Conservation (phyloP, 2,888 invertebrate species). For the Leucozona laternaria region DNA sequence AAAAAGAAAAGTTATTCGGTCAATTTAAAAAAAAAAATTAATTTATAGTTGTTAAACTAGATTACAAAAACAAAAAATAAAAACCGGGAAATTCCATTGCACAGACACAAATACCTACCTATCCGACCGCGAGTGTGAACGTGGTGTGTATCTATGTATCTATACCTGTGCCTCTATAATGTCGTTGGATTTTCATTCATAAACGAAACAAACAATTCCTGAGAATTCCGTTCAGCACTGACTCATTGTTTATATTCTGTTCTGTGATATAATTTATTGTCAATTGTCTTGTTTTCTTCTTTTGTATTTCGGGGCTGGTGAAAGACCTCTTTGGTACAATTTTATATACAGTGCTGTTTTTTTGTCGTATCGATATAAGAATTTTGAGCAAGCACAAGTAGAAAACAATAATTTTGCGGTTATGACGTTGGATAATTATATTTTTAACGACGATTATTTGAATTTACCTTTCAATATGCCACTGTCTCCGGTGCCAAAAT, state of each 20-base stretch:
- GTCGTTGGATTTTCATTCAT: slow-evolving; percentile 66
- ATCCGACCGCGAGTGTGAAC: not conserved
- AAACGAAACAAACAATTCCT: slow-evolving; percentile 72
- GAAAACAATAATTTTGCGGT: slow-evolving; percentile 49
- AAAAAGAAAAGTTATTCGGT: not conserved
- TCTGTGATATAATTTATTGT: slow-evolving; percentile 70
- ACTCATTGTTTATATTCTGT: slow-evolving; percentile 75
- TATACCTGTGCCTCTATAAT: slow-evolving; percentile 47
- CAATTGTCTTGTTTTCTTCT: slow-evolving; percentile 52
- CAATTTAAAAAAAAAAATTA: not conserved
- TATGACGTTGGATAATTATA: slow-evolving; percentile 82
- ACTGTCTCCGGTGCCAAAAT: slow-evolving; percentile 83
- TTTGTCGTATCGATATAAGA: slow-evolving; percentile 31
- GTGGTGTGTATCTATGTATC: slow-evolving; percentile 1
- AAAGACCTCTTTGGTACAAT: slow-evolving; percentile 9
- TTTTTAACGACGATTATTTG: slow-evolving; percentile 81
- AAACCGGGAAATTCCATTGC: slow-evolving; percentile 67
- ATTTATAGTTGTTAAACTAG: slow-evolving; percentile 2
- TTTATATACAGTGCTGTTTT: slow-evolving; percentile 31
- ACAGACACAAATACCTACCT: slow-evolving; percentile 23
- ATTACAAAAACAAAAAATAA: slow-evolving; percentile 19
- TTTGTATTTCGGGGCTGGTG: slow-evolving; percentile 10
- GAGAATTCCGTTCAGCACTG: slow-evolving; percentile 59
- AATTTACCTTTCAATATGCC: slow-evolving; percentile 81
- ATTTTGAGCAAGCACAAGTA: slow-evolving; percentile 57